These are phyloP conservation scores for Apis dorsata DNA, from an alignment of 1,140 invertebrate genomes.

Conservation along the genomic window DNA sequence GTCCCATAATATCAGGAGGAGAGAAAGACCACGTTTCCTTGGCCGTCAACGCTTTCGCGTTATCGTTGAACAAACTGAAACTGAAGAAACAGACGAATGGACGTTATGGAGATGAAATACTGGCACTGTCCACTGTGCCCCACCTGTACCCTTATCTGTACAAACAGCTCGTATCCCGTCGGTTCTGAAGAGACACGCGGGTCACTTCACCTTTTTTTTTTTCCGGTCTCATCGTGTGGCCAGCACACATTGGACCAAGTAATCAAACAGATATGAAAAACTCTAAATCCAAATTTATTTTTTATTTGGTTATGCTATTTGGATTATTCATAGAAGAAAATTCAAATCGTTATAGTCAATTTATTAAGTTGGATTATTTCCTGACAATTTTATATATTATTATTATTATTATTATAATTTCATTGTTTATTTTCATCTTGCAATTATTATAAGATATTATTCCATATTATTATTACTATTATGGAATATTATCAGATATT, in stretches of 20 bases:
- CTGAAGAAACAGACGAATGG: conserved; percentile 64
- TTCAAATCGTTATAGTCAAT: too few relatives aligned
- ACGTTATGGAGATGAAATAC: conserved; percentile 73
- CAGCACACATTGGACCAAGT: conserved; percentile 21
- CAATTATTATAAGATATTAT: too few relatives aligned
- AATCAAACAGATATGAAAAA: conserved; percentile 30
- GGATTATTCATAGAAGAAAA: too few relatives aligned
- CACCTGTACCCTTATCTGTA: conserved; percentile 77
- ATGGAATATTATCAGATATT: too few relatives aligned
- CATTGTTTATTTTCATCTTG: too few relatives aligned
- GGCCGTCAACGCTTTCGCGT: conserved; percentile 48
- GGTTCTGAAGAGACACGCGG: conserved; percentile 66
- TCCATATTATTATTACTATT: too few relatives aligned
- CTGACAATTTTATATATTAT: too few relatives aligned
- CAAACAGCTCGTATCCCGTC: conserved; percentile 75
- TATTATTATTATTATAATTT: too few relatives aligned
- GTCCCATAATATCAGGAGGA: not conserved
- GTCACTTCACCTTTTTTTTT: conserved; percentile 59
- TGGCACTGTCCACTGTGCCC: conserved; percentile 76
- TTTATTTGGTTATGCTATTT: not conserved
- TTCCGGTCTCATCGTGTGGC: conserved; percentile 60
- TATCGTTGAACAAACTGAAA: conserved; percentile 70
- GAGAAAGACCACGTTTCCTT: conserved; percentile 36
- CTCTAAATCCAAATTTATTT: not conserved
- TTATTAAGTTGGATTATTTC: too few relatives aligned